Evolutionary conservation across 2,888 invertebrate genomes (phyloP).

Genomic region (Dromius quadrimaculatus): DNA sequence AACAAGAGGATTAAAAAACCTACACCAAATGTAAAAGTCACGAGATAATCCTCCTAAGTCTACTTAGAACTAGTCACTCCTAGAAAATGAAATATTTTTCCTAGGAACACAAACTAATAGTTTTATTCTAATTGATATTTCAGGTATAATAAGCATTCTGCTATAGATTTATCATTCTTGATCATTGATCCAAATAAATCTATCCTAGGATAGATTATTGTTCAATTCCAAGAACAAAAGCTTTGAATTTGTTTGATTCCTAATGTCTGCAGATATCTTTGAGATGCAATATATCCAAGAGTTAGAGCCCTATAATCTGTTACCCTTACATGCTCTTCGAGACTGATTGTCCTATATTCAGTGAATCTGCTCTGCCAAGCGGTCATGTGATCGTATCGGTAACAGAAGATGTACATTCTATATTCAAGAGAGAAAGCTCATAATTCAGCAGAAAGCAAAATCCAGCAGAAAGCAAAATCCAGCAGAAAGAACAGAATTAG

Average conservation of each 20-base stretch:
- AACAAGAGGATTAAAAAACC: constrained; percentile 25
- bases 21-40: neutral
- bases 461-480: too few relatives aligned
- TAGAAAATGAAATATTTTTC: neutral
- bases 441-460: neutral
- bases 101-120: too few relatives aligned
- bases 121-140: too few relatives aligned
- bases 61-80: neutral
- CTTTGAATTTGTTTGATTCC: too few relatives aligned
- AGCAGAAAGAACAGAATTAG: too few relatives aligned
- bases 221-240: too few relatives aligned
- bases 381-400: constrained; percentile 9
- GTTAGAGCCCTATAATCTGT: neutral
- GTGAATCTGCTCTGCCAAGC: constrained; percentile 4
- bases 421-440: neutral
- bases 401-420: neutral
- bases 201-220: too few relatives aligned
- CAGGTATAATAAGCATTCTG: too few relatives aligned
- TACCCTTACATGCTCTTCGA: neutral
- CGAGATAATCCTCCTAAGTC: too few relatives aligned
- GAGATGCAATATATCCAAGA: neutral
- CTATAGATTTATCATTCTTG: too few relatives aligned
- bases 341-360: neutral
- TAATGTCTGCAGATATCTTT: too few relatives aligned
- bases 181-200: too few relatives aligned